Percentiles rank a stretch among this genome's conserved stretches.
Evolutionary conservation across 2,888 invertebrate species (phyloP).

Genomic region (Strigamia maritima): DNA sequence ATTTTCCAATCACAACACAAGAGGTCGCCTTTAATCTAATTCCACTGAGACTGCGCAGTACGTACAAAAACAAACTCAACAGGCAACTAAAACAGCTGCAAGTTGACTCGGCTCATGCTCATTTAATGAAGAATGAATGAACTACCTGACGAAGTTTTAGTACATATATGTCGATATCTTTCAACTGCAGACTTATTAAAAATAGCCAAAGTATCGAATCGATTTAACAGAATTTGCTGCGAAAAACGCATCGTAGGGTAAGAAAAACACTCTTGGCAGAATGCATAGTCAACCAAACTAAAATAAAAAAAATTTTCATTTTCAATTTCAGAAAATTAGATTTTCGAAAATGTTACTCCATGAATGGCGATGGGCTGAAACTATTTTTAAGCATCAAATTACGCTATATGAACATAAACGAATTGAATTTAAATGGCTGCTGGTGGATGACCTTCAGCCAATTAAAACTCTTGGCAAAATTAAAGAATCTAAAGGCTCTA

Average conservation of each 20-base stretch:
- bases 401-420: neutral
- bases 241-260: neutral
- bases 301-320: neutral
- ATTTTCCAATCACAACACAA: too few relatives aligned
- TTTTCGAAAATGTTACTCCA: neutral
- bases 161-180: neutral
- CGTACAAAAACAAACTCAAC: too few relatives aligned
- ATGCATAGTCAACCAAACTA: neutral
- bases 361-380: neutral
- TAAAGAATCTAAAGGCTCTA: neutral
- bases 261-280: neutral
- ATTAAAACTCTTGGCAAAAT: neutral
- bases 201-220: neutral
- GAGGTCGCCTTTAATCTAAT: too few relatives aligned
- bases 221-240: neutral
- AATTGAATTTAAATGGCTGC: neutral
- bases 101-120: too few relatives aligned
- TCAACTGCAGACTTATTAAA: neutral
- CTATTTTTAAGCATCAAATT: neutral
- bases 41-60: too few relatives aligned
- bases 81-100: too few relatives aligned
- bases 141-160: neutral
- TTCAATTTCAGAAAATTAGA: neutral
- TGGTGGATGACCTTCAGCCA: neutral
- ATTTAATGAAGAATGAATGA: neutral